These are phyloP conservation scores for Diloba caeruleocephala DNA, from an alignment of 2,888 invertebrate genomes.

Conservation along the genomic window DNA sequence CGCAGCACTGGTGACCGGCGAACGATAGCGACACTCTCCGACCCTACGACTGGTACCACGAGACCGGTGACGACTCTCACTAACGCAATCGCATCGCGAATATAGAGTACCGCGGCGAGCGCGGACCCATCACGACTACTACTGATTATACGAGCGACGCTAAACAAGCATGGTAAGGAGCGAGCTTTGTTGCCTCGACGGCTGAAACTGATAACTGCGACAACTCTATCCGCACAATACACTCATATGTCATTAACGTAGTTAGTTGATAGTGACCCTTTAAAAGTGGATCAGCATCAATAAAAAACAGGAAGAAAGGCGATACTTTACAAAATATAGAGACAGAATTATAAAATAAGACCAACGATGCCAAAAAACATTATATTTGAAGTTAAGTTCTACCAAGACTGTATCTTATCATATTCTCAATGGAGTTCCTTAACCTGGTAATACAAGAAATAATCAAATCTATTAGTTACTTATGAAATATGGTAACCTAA, in stretches of 20 bases:
- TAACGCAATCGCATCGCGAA: slow-evolving; percentile 60
- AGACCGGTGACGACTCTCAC: slow-evolving; percentile 62
- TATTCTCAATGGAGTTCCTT: too few relatives aligned
- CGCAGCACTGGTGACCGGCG: slow-evolving; percentile 84
- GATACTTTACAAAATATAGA: too few relatives aligned
- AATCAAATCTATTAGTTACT: too few relatives aligned
- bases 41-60: slow-evolving; percentile 82
- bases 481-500: too few relatives aligned
- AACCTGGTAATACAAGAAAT: too few relatives aligned
- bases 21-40: slow-evolving; percentile 84
- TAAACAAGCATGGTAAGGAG: slow-evolving; percentile 63
- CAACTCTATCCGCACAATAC: slow-evolving; percentile 35
- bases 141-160: slow-evolving; percentile 40
- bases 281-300: too few relatives aligned
- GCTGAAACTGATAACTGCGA: slow-evolving; percentile 74
- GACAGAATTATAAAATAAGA: too few relatives aligned
- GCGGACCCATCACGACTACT: slow-evolving; percentile 46
- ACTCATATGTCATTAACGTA: slow-evolving; percentile 3
- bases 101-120: slow-evolving; percentile 38
- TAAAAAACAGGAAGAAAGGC: too few relatives aligned
- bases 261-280: too few relatives aligned
- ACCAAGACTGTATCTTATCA: too few relatives aligned
- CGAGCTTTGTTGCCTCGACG: slow-evolving; percentile 64
- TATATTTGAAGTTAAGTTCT: too few relatives aligned
- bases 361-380: too few relatives aligned